These are phyloP conservation scores for Gallinago nigripennis DNA, from an alignment of 2,797 vertebrate species.

Conservation along the genomic window DNA sequence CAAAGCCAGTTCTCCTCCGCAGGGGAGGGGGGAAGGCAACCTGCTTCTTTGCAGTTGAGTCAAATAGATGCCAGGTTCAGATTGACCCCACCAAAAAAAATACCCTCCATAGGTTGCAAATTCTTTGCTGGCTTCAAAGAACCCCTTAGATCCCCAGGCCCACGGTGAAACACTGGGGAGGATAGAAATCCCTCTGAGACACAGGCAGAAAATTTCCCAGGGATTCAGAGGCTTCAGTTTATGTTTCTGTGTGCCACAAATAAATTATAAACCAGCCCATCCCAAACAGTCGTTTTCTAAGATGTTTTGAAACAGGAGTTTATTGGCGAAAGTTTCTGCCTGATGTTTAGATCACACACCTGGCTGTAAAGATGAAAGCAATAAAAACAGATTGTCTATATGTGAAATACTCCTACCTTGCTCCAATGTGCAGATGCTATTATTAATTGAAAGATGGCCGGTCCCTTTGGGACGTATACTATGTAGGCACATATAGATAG, in stretches of 20 bases:
- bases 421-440: not conserved
- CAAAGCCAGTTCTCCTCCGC: not conserved
- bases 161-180: not conserved
- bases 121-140: slow-evolving; percentile 25
- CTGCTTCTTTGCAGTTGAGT: not conserved
- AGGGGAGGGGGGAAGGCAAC: not conserved
- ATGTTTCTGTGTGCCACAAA: slow-evolving; percentile 24
- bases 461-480: not conserved
- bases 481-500: not conserved
- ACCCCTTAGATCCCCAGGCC: not conserved
- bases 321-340: slow-evolving; percentile 9
- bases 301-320: not conserved
- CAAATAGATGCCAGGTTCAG: not conserved
- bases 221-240: not conserved
- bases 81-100: not conserved
- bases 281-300: slow-evolving; percentile 25
- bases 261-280: not conserved
- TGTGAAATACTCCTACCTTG: slow-evolving; percentile 29
- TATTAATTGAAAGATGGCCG: not conserved
- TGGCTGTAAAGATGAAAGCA: slow-evolving; percentile 67
- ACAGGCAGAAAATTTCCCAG: not conserved
- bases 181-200: not conserved
- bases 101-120: not conserved
- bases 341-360: slow-evolving; percentile 42
- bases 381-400: slow-evolving; percentile 53